phyloP scores from a whole-genome alignment of 2,113 vertebrate genomes.

The Marmota monax region DNA sequence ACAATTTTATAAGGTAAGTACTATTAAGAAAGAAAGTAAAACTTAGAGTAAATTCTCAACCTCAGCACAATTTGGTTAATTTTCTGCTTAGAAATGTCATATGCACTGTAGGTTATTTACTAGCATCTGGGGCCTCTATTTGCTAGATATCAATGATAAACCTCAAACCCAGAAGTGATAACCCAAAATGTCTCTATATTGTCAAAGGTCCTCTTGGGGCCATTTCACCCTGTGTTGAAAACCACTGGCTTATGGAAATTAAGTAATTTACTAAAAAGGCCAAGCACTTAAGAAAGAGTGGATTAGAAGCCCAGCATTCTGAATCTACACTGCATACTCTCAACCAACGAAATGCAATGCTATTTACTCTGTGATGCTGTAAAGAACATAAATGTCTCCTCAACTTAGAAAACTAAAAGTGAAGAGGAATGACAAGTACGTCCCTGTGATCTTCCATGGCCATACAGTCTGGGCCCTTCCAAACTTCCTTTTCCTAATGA shows the following conservation, averaged over 20 bases:
- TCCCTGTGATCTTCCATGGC: neutral
- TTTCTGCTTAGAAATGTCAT: neutral
- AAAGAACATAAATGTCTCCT: constrained; percentile 2
- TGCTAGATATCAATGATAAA: neutral
- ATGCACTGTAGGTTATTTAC: neutral
- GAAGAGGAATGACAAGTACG: neutral
- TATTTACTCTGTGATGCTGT: neutral
- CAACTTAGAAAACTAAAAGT: constrained; percentile 2
- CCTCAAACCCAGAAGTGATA: neutral
- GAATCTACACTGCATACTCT: neutral
- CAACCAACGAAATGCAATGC: neutral
- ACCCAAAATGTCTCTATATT: neutral
- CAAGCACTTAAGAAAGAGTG: neutral
- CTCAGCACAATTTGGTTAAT: neutral
- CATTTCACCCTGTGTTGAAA: neutral
- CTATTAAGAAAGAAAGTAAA: neutral
- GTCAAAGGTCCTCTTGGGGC: neutral
- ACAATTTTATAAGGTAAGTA: neutral
- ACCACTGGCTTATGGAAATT: neutral
- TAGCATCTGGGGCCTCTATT: neutral
- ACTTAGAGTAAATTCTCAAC: neutral
- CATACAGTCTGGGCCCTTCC: neutral
- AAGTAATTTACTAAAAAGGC: neutral
- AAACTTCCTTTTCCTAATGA: neutral
- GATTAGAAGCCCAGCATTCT: neutral